A percentile compares a stretch with the other conserved stretches of the same genome.
Evolutionary conservation across 2,888 invertebrate genomes (phyloP).

Genomic region (Hydriomena furcata): DNA sequence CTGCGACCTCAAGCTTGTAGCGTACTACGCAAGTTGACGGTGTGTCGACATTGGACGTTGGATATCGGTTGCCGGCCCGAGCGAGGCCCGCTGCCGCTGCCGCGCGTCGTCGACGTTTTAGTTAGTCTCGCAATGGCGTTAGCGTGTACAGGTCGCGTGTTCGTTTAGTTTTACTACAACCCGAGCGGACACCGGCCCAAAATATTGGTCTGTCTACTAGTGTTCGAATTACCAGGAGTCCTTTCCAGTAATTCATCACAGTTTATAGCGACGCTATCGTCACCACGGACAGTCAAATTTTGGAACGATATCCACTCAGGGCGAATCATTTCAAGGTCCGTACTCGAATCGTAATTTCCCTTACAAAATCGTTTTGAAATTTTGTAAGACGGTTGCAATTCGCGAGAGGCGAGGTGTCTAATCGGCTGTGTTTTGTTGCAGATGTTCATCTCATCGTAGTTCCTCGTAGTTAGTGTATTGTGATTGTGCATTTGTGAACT

Average conservation of each 20-base stretch:
- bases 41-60: slow-evolving; percentile 84
- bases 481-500: slow-evolving; percentile 72
- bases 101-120: slow-evolving; percentile 59
- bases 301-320: slow-evolving; percentile 84
- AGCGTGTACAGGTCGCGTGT: slow-evolving; percentile 73
- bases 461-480: slow-evolving; percentile 71
- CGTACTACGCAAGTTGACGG: slow-evolving; percentile 82
- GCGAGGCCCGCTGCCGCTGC: too few species aligned
- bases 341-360: slow-evolving; percentile 80
- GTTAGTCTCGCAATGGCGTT: slow-evolving; percentile 83
- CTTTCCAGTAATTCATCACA: slow-evolving; percentile 73
- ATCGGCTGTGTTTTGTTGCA: slow-evolving; percentile 71
- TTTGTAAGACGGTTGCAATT: slow-evolving; percentile 61
- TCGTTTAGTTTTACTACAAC: slow-evolving; percentile 75
- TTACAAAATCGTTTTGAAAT: slow-evolving; percentile 72
- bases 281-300: slow-evolving; percentile 81
- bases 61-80: slow-evolving; percentile 76
- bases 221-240: slow-evolving; percentile 76
- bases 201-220: slow-evolving; percentile 82
- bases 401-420: slow-evolving; percentile 47
- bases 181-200: slow-evolving; percentile 85
- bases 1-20: slow-evolving; percentile 59
- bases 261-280: slow-evolving; percentile 63
- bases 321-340: slow-evolving; percentile 82
- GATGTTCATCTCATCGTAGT: slow-evolving; percentile 82